These are phyloP conservation scores for Erynnis tages DNA, from an alignment of 2,888 invertebrate species.

Conservation along the genomic window DNA sequence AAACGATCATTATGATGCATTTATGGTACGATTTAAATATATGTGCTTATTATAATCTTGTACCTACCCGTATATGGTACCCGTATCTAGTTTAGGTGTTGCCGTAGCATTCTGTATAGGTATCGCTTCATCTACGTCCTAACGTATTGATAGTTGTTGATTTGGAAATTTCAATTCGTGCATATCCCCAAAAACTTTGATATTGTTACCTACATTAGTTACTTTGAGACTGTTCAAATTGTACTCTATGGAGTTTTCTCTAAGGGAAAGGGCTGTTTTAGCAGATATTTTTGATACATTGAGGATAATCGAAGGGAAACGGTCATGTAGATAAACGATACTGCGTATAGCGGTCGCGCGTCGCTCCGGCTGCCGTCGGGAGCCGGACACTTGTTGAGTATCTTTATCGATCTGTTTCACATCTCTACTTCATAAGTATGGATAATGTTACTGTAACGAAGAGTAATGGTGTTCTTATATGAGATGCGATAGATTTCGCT, in stretches of 20 bases:
- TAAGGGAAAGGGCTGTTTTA: constrained; percentile 80
- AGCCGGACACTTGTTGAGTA: constrained; percentile 30
- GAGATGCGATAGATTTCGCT: constrained; percentile 75
- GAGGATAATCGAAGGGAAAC: constrained; percentile 78
- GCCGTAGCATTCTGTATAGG: constrained; percentile 62
- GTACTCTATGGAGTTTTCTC: constrained; percentile 76
- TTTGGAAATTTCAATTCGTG: constrained; percentile 71
- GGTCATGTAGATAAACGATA: constrained; percentile 54
- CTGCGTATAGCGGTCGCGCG: constrained; percentile 31
- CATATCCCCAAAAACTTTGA: constrained; percentile 75
- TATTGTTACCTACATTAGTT: constrained; percentile 81
- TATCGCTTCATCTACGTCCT: constrained; percentile 71
- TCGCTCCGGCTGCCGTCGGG: constrained; percentile 30
- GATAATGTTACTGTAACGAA: constrained; percentile 77
- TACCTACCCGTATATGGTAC: constrained; percentile 58
- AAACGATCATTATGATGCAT: constrained; percentile 45
- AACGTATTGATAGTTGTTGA: constrained; percentile 60
- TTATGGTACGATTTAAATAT: constrained; percentile 54
- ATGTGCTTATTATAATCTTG: constrained; percentile 56
- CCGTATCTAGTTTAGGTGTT: constrained; percentile 72
- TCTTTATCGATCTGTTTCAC: constrained; percentile 36
- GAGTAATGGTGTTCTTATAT: constrained; percentile 79
- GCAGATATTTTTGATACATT: constrained; percentile 82
- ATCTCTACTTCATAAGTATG: constrained; percentile 61
- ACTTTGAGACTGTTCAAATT: constrained; percentile 80